phyloP scores from a whole-genome alignment of 2,113 vertebrate genomes.

The Hyla sarda region DNA sequence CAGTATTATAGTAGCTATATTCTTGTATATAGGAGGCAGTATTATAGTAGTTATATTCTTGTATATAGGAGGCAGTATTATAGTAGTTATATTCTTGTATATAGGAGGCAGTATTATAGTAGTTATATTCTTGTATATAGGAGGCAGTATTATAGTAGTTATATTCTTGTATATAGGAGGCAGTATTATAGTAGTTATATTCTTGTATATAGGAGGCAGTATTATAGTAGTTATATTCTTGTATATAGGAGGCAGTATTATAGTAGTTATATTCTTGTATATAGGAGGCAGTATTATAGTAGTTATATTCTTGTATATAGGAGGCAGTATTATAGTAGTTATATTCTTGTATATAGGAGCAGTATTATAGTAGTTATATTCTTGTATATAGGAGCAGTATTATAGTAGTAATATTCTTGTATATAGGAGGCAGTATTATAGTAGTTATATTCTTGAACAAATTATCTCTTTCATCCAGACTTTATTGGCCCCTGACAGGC shows the following conservation, averaged over 20 bases:
- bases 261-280: neutral
- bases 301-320: neutral
- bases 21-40: neutral
- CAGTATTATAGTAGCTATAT: constrained; percentile 1
- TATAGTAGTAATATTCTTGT: too few species aligned
- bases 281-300: constrained; percentile 3
- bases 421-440: too few species aligned
- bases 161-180: neutral
- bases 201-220: neutral
- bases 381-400: neutral
- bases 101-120: constrained; percentile 12
- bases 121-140: constrained; percentile 11
- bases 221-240: constrained; percentile 10
- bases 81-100: constrained; percentile 21
- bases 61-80: neutral
- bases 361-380: constrained; percentile 7
- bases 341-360: neutral
- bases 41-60: neutral
- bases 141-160: constrained; percentile 13
- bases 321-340: neutral
- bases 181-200: too few species aligned
- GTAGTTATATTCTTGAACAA: neutral
- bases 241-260: neutral
- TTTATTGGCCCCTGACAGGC: too few species aligned
- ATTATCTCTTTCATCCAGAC: too few species aligned